These are phyloP conservation scores for Podarcis lilfordi DNA, from an alignment of 2,797 vertebrate genomes.

Conservation along the genomic window DNA sequence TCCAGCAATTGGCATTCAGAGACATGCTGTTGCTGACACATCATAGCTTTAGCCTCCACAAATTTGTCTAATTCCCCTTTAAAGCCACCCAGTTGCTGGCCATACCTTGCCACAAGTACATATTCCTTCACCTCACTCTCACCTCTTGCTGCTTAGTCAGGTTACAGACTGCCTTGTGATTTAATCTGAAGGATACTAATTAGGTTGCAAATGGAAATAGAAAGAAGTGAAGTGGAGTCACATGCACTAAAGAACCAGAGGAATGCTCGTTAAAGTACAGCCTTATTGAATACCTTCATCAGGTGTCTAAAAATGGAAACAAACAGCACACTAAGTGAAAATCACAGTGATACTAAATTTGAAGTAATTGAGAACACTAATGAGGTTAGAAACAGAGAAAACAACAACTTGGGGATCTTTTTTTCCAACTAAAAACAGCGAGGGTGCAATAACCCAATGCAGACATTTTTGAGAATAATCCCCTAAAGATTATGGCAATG, in stretches of 20 bases:
- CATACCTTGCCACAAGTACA: neutral
- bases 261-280: neutral
- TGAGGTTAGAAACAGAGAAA: constrained; percentile 14
- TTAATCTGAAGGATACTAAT: neutral
- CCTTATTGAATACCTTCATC: constrained; percentile 2
- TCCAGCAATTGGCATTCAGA: too few relatives aligned
- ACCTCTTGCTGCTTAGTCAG: neutral
- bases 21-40: too few relatives aligned
- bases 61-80: too few relatives aligned
- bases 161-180: neutral
- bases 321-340: neutral
- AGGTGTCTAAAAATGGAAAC: constrained; percentile 16
- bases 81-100: too few relatives aligned
- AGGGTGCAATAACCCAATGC: neutral
- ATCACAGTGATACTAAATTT: neutral
- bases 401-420: rapidly evolving
- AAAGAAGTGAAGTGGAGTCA: neutral
- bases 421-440: neutral
- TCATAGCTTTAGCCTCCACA: too few relatives aligned
- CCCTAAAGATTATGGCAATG: neutral
- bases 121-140: neutral
- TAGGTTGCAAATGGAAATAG: neutral
- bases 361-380: neutral
- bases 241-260: neutral
- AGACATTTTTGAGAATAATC: neutral